Evolutionary conservation across 2,797 vertebrate species (phyloP).

Genomic region (Chaunax sp.): DNA sequence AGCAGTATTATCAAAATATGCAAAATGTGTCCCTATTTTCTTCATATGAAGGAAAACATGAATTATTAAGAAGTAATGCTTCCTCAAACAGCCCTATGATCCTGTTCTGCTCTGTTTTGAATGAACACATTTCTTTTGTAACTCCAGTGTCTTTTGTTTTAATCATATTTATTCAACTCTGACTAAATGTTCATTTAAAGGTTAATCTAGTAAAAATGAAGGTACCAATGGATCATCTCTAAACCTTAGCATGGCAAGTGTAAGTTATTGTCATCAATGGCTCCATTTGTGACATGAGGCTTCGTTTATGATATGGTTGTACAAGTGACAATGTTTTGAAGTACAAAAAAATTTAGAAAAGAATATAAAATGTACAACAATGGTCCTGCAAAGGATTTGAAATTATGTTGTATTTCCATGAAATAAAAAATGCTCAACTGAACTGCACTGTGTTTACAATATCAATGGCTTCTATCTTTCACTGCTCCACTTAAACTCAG

Average conservation of each 20-base stretch:
- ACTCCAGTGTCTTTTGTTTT: constrained; percentile 73
- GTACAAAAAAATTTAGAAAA: constrained; percentile 74
- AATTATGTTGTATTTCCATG: constrained; percentile 89
- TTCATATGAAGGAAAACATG: constrained; percentile 66
- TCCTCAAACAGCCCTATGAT: constrained; percentile 58
- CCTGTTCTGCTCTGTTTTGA: constrained; percentile 74
- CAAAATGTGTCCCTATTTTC: constrained; percentile 68
- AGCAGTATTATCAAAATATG: constrained; percentile 81
- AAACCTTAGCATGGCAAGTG: constrained; percentile 87
- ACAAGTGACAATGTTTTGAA: constrained; percentile 89
- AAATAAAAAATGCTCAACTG: constrained; percentile 88
- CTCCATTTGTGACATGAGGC: constrained; percentile 88
- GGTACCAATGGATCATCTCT: constrained; percentile 80
- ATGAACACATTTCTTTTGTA: constrained; percentile 77
- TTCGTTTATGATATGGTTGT: constrained; percentile 89
- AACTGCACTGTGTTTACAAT: constrained; percentile 38
- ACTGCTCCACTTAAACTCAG: neutral
- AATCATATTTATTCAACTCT: constrained; percentile 84
- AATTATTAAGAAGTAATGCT: constrained; percentile 47
- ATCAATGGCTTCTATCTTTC: neutral
- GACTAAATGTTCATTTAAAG: constrained; percentile 77
- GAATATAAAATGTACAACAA: constrained; percentile 84
- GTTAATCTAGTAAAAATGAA: constrained; percentile 77
- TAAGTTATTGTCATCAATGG: constrained; percentile 88
- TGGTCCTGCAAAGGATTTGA: constrained; percentile 82